These are phyloP conservation scores for Dilophus febrilis DNA, from an alignment of 2,888 invertebrate species.

Conservation along the genomic window DNA sequence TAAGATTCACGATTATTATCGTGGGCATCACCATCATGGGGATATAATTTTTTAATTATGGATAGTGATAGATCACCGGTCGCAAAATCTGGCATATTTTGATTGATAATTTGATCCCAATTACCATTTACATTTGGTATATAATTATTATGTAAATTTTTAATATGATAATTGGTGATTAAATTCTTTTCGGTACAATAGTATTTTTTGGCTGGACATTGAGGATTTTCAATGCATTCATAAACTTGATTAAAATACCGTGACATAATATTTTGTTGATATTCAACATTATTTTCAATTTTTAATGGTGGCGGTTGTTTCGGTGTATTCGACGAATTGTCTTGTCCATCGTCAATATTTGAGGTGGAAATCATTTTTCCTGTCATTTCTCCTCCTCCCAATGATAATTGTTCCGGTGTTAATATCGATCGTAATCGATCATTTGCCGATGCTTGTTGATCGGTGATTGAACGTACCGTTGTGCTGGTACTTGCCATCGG, in stretches of 20 bases:
- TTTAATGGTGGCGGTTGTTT: neutral
- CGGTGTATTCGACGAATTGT: neutral
- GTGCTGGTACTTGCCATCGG: too few relatives aligned
- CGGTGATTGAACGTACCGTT: too few relatives aligned
- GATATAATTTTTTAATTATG: neutral
- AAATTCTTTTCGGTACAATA: constrained; percentile 22
- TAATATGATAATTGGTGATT: constrained; percentile 33
- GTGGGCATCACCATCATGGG: neutral
- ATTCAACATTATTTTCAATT: neutral
- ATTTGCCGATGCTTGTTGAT: neutral
- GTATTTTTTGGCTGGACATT: constrained; percentile 22
- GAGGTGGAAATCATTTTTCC: neutral
- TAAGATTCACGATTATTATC: neutral
- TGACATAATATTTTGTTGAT: too few relatives aligned
- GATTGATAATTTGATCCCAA: constrained; percentile 23
- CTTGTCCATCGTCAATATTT: neutral
- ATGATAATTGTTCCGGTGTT: too few relatives aligned
- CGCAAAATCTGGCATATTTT: neutral
- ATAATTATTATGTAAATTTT: constrained; percentile 35
- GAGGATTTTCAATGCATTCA: constrained; percentile 19
- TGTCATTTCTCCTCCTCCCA: too few relatives aligned
- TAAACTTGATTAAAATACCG: constrained; percentile 7
- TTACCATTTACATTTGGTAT: constrained; percentile 45
- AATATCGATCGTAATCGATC: constrained; percentile 3
- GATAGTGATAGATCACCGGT: too few relatives aligned